These are phyloP conservation scores for Lasioglossum albipes DNA, from an alignment of 1,140 invertebrate species.

Conservation along the genomic window DNA sequence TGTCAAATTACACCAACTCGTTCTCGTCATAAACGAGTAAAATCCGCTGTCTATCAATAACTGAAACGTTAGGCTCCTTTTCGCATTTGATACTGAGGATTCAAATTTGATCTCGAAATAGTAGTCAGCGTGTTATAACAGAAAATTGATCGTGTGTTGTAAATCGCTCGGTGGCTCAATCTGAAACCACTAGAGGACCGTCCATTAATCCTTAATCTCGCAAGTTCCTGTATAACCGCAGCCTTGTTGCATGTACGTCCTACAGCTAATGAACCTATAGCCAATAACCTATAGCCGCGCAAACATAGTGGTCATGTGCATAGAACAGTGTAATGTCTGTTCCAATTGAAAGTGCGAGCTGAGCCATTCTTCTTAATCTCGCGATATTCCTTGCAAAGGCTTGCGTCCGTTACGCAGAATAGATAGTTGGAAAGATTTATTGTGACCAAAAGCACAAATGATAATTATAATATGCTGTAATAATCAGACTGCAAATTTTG, in stretches of 20 bases:
- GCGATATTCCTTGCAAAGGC: too few relatives aligned
- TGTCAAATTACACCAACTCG: too few relatives aligned
- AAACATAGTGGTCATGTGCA: background rate
- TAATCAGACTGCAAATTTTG: too few relatives aligned
- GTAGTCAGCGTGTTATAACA: background rate
- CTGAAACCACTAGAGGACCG: background rate
- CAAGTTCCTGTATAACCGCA: background rate
- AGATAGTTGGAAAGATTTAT: too few relatives aligned
- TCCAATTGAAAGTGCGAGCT: background rate
- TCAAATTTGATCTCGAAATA: background rate
- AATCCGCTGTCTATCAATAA: too few relatives aligned
- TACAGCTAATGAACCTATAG: background rate
- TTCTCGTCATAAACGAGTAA: too few relatives aligned
- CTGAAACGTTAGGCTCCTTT: too few relatives aligned
- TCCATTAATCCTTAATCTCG: background rate
- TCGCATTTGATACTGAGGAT: background rate
- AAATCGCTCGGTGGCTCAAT: background rate
- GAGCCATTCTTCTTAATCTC: too few relatives aligned
- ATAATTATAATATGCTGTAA: too few relatives aligned
- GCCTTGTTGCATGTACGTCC: background rate
- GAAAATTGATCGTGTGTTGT: background rate
- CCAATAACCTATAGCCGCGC: background rate
- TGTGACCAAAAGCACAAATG: too few relatives aligned
- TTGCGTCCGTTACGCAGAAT: too few relatives aligned
- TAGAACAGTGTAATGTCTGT: background rate